phyloP scores from a whole-genome alignment of 1,140 invertebrate species.

The Drosophila asahinai region DNA sequence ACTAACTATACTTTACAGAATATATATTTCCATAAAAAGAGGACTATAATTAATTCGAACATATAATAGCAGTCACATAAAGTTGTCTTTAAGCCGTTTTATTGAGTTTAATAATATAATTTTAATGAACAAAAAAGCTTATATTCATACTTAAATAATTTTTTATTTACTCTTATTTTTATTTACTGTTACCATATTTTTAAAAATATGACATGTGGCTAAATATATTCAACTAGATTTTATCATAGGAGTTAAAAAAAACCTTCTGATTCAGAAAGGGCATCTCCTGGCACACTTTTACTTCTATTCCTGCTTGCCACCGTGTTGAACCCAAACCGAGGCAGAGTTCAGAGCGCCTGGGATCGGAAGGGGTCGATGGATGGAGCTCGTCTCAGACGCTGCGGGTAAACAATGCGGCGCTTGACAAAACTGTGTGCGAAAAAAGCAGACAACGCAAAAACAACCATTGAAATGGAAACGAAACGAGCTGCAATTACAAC shows the following conservation, averaged over 20 bases:
- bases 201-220: no score
- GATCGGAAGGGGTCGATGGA: slow-evolving; percentile 54
- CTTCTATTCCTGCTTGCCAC: background rate
- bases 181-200: no score
- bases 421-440: slow-evolving; percentile 60
- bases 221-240: no score
- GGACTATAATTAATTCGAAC: no score
- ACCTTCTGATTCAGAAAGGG: background rate
- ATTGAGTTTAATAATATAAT: no score
- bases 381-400: slow-evolving; percentile 31
- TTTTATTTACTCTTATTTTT: no score
- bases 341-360: slow-evolving; percentile 52
- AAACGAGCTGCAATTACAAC: slow-evolving; percentile 70
- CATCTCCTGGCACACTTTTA: background rate
- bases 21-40: no score
- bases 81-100: no score
- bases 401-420: slow-evolving; percentile 55
- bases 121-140: no score
- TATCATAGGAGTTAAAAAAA: background rate
- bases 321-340: slow-evolving; percentile 41
- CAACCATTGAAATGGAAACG: slow-evolving; percentile 66
- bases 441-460: slow-evolving; percentile 38
- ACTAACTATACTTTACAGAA: no score
- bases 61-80: no score
- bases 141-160: no score